Evolutionary conservation across 2,797 vertebrate genomes (phyloP), one percentile per base, ranked within the genome.

Genomic region (Chelmon rostratus): DNA sequence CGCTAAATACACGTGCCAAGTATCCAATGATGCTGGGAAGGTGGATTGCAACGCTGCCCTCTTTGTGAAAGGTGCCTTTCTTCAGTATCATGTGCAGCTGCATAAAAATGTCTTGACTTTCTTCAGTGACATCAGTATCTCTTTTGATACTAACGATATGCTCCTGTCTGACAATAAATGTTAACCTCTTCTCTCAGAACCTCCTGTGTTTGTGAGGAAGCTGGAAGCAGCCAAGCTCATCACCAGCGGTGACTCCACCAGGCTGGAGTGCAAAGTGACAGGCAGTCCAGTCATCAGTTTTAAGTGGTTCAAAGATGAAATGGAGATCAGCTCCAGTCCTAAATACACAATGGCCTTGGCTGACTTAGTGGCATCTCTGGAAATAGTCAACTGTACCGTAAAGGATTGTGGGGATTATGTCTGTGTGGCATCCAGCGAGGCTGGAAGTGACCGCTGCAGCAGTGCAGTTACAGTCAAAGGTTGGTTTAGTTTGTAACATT

Each of bases 51-150:
- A 94, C 40, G 89, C 96, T 79, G 94, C 94, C 76, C 95, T 99
- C 70, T 98, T 99, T 95, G 98, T 99, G 2, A 99, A 99, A 99
- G 98, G 98, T 96, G 97, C 94, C 84, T 73, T 64, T 88, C 75
- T 90, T 92, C 70, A 78, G 15, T 84, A 75, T 89, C 49, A 21
- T 28, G 53, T 84, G 25, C 11, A 47, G 71, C 76, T 68, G 71
- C 78, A 78, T 86, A 31, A 68, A 76, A 23, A 62, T 53, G 6
- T 73, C 42, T 37, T 66, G 40, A 65, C 12, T 58, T 73, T 57
- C 16, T 57, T 42, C 1, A 25, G 35, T 23, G 12, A 67, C 47
- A 18, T 65, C 68, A 46, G 31, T 50, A 46, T 78, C 5, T 58
- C n/a, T 69, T 64, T 54, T 71, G 19, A 76, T 85, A 78, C 82